phyloP scores from a whole-genome alignment of 1,140 invertebrate species.

The Limonius californicus region DNA sequence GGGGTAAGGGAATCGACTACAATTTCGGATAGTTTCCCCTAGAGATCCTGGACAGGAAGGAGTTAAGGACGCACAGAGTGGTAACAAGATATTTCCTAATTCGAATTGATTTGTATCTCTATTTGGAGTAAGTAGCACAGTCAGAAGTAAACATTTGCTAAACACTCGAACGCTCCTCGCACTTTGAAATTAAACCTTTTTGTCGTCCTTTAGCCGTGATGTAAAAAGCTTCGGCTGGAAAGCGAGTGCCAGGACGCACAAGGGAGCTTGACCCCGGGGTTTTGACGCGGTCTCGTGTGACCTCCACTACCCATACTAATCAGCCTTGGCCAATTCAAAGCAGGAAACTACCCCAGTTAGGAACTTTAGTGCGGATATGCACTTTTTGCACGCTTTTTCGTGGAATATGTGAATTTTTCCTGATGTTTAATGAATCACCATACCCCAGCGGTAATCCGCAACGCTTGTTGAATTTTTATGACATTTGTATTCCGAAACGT shows the following conservation, averaged over 20 bases:
- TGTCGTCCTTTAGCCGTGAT: background rate
- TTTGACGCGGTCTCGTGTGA: background rate
- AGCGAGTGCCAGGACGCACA: background rate
- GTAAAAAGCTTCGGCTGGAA: background rate
- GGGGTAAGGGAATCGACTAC: no score
- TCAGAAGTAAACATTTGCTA: slow-evolving; percentile 4
- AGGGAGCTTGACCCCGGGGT: background rate
- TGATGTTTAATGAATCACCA: no score
- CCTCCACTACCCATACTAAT: background rate
- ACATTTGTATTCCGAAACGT: no score
- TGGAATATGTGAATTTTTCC: no score
- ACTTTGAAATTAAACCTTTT: slow-evolving; percentile 9
- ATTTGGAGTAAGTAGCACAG: background rate
- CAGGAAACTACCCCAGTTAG: background rate
- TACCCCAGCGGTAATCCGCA: no score
- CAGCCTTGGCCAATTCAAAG: background rate
- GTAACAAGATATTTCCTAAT: background rate
- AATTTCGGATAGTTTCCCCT: background rate
- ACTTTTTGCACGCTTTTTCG: no score
- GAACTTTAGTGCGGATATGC: no score
- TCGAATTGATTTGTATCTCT: slow-evolving; percentile 2
- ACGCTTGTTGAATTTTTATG: no score
- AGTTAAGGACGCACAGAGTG: background rate
- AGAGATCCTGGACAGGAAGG: background rate
- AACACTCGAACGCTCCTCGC: background rate